These are phyloP conservation scores for Sminthurides aquaticus DNA, from an alignment of 2,888 invertebrate species.

Conservation along the genomic window DNA sequence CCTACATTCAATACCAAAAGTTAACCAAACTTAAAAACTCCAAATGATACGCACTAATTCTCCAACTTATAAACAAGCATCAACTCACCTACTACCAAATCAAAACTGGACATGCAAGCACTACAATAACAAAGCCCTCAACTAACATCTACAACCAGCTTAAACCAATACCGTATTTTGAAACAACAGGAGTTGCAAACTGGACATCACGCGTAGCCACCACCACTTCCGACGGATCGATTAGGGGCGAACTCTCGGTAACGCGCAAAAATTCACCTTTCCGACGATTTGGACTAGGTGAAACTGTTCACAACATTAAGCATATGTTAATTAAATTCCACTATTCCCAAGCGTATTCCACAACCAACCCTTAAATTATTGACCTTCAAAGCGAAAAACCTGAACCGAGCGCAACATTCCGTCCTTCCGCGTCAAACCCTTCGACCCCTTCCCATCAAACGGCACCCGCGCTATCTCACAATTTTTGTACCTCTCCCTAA, in stretches of 20 bases:
- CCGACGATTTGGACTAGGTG: conserved; percentile 41
- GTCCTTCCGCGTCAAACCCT: too few relatives aligned
- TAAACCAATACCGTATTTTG: conserved; percentile 58
- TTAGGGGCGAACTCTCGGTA: conserved; percentile 57
- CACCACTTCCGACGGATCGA: conserved; percentile 66
- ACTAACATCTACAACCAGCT: too few relatives aligned
- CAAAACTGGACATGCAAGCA: too few relatives aligned
- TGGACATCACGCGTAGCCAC: conserved; percentile 65
- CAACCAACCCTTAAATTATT: too few relatives aligned
- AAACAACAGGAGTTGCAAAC: conserved; percentile 67
- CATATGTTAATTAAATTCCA: too few relatives aligned
- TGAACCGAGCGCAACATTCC: too few relatives aligned
- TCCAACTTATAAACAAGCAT: background rate
- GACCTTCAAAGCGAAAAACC: too few relatives aligned
- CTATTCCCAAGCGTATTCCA: too few relatives aligned
- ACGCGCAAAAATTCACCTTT: conserved; percentile 52
- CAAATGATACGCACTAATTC: background rate
- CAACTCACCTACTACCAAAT: too few relatives aligned
- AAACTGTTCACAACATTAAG: conserved; percentile 20
- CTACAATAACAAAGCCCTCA: too few relatives aligned
- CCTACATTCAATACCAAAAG: too few relatives aligned
- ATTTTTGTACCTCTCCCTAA: background rate
- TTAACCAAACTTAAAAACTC: background rate
- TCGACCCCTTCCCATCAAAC: too few relatives aligned
- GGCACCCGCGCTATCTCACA: background rate